Evolutionary conservation across 1,140 invertebrate genomes (phyloP), one percentile per base, ranked within the genome.

Genomic region (fruit fly (Drosophila melanogaster)): DNA sequence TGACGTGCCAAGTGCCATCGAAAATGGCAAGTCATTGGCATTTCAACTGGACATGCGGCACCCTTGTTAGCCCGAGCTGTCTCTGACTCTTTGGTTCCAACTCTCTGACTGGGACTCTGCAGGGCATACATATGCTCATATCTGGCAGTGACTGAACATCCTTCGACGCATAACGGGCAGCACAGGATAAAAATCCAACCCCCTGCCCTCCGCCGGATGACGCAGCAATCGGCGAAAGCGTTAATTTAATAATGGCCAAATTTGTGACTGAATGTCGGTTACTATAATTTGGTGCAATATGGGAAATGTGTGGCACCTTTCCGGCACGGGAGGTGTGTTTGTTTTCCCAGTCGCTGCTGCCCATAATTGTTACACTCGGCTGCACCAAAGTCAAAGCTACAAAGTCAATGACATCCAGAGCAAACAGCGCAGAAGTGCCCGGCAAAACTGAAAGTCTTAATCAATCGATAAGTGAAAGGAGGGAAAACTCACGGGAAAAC

Each of bases 11-110:
- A 87, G 84, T 87, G 84, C 67, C 79, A 87, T 87, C 66, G 77
- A 89, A 84, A 90, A 80, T 84, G 76, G 84, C 84, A 89, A 89
- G 84, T 89, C 84, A 89, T 89, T 80, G 76, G 80, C 84, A 84
- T 89, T 89, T 89, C 83, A 89, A 89, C 84, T 89, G 85, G 85
- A 89, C 84, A 89, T 86, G 83, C 74, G 81, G 81, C 81, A 86
- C 83, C 81, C 81, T 86, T 87, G 81, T 87, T 86, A 87, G 79
- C 64, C 81, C 44, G 59, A 73, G 81, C 72, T 69, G 65, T 81
- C 59, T 75, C 77, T 56, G 54, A n/a, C 55, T 79, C 77, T 55
- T 33, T 24, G 41, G 35, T 49, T 43, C 41, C 19, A 17, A n/a
- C 47, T 55, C 47, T 55, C 40, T 10, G 62, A 46, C 51, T n/a